Base-by-base conservation (phyloP, 1,140 invertebrate species). In the Apis dorsata region DNA sequence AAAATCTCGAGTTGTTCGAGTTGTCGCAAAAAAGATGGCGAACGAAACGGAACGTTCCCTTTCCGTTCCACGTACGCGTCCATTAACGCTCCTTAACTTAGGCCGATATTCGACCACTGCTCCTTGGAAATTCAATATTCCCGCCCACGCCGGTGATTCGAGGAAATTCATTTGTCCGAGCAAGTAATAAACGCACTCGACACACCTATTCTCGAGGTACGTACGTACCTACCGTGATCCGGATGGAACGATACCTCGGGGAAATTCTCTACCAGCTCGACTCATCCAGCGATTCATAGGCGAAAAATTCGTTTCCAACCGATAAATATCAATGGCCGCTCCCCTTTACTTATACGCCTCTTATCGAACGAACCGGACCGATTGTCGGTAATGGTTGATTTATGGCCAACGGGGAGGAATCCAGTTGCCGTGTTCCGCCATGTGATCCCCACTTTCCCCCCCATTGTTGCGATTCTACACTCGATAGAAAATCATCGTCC, bases 331-430 rank as follows among this genome's bases (percentile, higher is more conserved):
- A 24, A 0, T 49, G 2, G 34, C 13, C 5, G 12, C 24, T 63
- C 53, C 55, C 19, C 24, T 80, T 21, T 28, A 15, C 15, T 63
- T 49, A 34, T 28, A 8, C 12, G 28, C 9, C 24, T 49, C 15
- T 73, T 55, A 62, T 75, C 69, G 59, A 24, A 21, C 65, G 44
- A 57, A 51, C 49, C n/a, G n/a, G 34, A 11, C 13, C 10, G 83
- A 69, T 78, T 57, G 73, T 78, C 63, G 79, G 73, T 82, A 78
- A 83, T 85, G 79, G 17, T 53, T 86, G 84, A 86, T 86, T 86
- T 85, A 86, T 71, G 24, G 28, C 44, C 34, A 7, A 0, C 34
- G 5, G 34, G 34, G 9, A 21, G 59, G 57, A 62, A 34, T 77
- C 59, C 44, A n/a, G 19, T 21, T 49, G 75, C n/a, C 5, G 72